These are phyloP conservation scores for Dasypus novemcinctus DNA, from an alignment of 2,113 vertebrate species.

Conservation along the genomic window DNA sequence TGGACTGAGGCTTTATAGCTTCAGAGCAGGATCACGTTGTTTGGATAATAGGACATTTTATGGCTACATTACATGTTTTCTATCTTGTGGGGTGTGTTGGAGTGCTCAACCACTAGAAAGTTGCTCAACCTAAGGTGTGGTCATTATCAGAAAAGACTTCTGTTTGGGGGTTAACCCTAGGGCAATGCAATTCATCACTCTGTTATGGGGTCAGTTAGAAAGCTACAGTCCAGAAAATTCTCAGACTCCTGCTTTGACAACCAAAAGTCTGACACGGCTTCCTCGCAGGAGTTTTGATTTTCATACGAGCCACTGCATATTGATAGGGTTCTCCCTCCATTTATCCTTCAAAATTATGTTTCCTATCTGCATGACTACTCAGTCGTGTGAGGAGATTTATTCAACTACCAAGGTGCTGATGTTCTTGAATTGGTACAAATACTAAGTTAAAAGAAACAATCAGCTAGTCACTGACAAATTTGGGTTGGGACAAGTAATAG, in stretches of 20 bases:
- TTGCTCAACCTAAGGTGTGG: neutral
- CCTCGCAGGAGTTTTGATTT: neutral
- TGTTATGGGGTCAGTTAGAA: neutral
- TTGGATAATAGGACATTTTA: neutral
- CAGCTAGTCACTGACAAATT: neutral
- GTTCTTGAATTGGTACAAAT: neutral
- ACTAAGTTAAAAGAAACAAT: constrained; percentile 25
- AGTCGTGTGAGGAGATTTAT: constrained; percentile 34
- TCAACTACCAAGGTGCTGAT: neutral
- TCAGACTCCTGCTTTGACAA: neutral
- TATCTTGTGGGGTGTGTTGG: neutral
- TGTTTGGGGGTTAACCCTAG: rapidly evolving
- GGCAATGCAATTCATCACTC: neutral
- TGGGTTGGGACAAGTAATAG: neutral
- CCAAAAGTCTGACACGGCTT: neutral
- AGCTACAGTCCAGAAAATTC: neutral
- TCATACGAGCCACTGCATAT: neutral
- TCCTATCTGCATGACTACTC: neutral
- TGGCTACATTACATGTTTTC: neutral
- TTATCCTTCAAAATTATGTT: neutral
- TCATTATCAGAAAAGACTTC: neutral
- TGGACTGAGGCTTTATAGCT: neutral
- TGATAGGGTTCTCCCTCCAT: neutral
- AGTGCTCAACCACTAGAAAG: neutral
- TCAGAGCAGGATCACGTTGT: neutral